Evolutionary conservation across 1,140 invertebrate species (phyloP), one percentile per base, ranked within the genome.

Genomic region (Bombus superbus): DNA sequence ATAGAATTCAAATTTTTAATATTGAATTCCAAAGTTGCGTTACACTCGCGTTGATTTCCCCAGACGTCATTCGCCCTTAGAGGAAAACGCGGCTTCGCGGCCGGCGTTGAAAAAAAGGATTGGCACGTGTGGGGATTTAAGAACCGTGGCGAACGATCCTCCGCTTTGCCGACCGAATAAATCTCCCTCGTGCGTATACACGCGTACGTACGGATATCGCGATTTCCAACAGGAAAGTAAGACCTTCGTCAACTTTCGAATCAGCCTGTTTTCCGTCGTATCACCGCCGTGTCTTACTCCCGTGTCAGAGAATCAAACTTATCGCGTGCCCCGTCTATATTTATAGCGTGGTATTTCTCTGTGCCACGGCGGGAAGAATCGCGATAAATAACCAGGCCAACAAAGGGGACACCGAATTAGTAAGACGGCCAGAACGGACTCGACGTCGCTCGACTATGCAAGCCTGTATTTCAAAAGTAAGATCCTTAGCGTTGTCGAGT

Each of bases 11-110:
- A 85, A 79, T 84, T 88, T 91, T 91, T 89, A 87, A 91, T 91
- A 92, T 91, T 88, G 88, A 90, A 92, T 86, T 88, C 83, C 89
- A 83, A 80, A 81, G 79, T 89, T 87, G 76, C 85, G 86, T 89
- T 71, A 77, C 86, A 76, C 77, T 62, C 62, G 47, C 68, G 62
- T n/a, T 78, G 82, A 86, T 90, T 88, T 87, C 83, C 80, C 87
- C 40, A 91, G 76, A 89, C 85, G 69, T 89, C 80, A 74, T 87
- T 81, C 35, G 76, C 38, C 69, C 73, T 47, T 79, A 18, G 66
- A 59, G 57, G 25, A 76, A 82, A 62, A 76, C 64, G 64, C 59
- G 73, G 64, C 35, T 81, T 38, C 38, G 59, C 66, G 32, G 28
- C 47, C 22, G 42, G 2, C 42, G 53, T 57, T 22, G 62, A 59